Evolutionary conservation across 2,888 invertebrate species (phyloP).

Genomic region (Pterobdella sp.): DNA sequence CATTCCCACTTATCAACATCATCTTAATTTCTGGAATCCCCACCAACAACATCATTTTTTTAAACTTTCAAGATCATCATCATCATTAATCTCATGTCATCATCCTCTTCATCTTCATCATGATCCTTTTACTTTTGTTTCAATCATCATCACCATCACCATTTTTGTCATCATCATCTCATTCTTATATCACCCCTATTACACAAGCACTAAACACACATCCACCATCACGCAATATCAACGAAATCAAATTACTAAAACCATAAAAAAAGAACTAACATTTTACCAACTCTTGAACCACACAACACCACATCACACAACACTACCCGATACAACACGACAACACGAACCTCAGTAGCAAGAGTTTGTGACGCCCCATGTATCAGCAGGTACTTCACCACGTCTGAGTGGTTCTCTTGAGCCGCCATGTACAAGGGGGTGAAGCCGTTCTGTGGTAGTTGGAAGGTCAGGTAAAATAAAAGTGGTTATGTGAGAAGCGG

Average conservation of each 20-base stretch:
- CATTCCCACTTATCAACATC: too few species aligned
- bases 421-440: slow-evolving; percentile 87
- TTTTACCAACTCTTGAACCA: background rate
- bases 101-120: too few species aligned
- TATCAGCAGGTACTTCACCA: slow-evolving; percentile 77
- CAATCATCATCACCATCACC: too few species aligned
- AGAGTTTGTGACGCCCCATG: slow-evolving; percentile 96
- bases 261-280: background rate
- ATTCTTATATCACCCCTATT: background rate
- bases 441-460: slow-evolving; percentile 30
- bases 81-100: too few species aligned
- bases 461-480: background rate
- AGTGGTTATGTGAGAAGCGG: too few species aligned
- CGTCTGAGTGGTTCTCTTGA: slow-evolving; percentile 54
- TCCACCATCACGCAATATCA: background rate
- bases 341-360: slow-evolving; percentile 73
- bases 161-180: background rate
- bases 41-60: too few species aligned
- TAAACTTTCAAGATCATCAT: too few species aligned
- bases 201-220: background rate
- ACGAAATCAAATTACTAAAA: background rate
- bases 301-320: background rate
- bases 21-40: too few species aligned
- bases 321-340: background rate
- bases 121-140: too few species aligned